These are phyloP conservation scores for Danaus melanippus DNA, from an alignment of 1,140 invertebrate species.

Conservation along the genomic window DNA sequence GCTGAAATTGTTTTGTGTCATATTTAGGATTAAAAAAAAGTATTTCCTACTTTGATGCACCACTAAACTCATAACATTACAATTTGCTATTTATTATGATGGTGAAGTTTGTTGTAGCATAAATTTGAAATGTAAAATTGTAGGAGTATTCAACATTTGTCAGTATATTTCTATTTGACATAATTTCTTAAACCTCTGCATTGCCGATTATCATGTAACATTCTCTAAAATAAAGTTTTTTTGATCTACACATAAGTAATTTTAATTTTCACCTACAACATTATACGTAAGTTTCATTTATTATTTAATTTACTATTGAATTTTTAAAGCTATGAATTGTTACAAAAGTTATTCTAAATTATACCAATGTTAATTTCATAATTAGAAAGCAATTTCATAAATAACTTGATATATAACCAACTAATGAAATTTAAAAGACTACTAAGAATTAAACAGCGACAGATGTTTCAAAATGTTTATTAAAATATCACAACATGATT, in stretches of 20 bases:
- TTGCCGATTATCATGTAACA: constrained; percentile 71
- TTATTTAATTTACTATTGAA: no score
- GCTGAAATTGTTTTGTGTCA: constrained; percentile 48
- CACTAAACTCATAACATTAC: constrained; percentile 42
- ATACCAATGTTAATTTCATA: no score
- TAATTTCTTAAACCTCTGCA: constrained; percentile 69
- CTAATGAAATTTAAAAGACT: no score
- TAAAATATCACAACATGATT: no score
- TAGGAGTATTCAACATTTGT: constrained; percentile 66
- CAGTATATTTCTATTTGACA: constrained; percentile 67
- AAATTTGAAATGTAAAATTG: constrained; percentile 61
- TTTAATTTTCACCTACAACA: no score
- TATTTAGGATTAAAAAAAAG: constrained; percentile 43
- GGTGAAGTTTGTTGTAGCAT: constrained; percentile 59
- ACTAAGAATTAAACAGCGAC: no score
- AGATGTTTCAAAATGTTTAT: no score
- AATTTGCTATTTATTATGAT: constrained; percentile 52
- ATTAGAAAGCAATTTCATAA: no score
- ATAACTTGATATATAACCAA: no score
- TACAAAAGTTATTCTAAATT: no score
- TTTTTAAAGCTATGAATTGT: no score
- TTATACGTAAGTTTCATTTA: no score
- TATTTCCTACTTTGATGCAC: constrained; percentile 52
- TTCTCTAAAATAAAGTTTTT: constrained; percentile 71
- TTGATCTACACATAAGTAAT: constrained; percentile 43